A percentile compares a stretch with the other conserved stretches of the same genome.
phyloP scores from a whole-genome alignment of 37 sponge, comb jelly and placozoan genomes.

The Diacarnus erythraeanus region DNA sequence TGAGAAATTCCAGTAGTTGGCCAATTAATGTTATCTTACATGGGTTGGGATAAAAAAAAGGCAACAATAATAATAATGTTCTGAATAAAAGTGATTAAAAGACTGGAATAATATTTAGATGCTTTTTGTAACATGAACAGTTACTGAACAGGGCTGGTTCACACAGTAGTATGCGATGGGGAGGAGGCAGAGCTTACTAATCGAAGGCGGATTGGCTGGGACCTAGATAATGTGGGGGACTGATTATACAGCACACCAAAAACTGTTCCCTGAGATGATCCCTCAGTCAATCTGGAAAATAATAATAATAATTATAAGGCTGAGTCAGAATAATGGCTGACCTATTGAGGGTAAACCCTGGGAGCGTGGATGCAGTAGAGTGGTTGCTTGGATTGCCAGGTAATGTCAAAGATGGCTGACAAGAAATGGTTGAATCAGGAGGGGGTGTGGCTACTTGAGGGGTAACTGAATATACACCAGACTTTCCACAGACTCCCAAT shows the following conservation, averaged over 20 bases:
- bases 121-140: background rate
- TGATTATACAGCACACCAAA: background rate
- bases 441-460: background rate
- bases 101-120: no score
- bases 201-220: background rate
- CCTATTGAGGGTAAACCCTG: background rate
- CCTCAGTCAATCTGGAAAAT: background rate
- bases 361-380: background rate
- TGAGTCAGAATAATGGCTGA: no score
- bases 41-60: no score
- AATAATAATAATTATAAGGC: no score
- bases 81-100: background rate
- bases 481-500: constrained; percentile 25
- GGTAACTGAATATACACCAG: constrained; percentile 23
- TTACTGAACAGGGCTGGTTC: background rate
- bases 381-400: background rate
- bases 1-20: no score
- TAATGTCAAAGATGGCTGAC: background rate
- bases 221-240: background rate
- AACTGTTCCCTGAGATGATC: background rate
- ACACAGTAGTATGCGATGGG: background rate
- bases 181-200: background rate
- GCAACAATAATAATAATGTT: background rate
- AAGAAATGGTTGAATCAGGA: background rate
- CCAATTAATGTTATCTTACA: no score